Evolutionary conservation across 2,113 vertebrate species (phyloP), one percentile per base, ranked within the genome.

Genomic region (Anguilla japonica): DNA sequence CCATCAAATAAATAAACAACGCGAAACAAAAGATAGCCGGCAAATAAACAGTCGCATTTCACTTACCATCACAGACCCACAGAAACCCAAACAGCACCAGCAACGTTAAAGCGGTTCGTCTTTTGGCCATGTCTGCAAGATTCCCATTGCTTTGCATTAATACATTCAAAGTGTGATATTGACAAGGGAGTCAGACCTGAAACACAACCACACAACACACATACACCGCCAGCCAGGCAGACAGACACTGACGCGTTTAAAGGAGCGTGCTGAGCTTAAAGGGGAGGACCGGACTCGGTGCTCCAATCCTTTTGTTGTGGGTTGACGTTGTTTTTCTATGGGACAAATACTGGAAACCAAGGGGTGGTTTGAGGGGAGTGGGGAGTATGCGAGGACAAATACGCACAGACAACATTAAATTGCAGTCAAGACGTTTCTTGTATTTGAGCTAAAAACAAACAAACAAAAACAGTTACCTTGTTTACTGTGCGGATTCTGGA

Each of bases 61-160:
- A 89, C 93, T 91, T 88, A 95, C 94, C 93, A 6, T 92, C 82
- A 29, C 89, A 87, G 86, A 0, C 40, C 88, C 86, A 53, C 81
- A 87, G 91, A 81, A 93, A 81, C 46, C 89, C 85, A 1, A 83
- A 39, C 7, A 92, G 89, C 7, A 90, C 57, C 0, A 92, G 81
- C 78, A 89, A 60, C 29, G 87, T 89, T 4, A 93, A 82, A 81
- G 85, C 57, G 0, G 91, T 87, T 83, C 86, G 78, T 15, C 90
- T 83, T 83, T 92, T 88, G 92, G 91, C 93, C 94, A 95, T 95
- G 88, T 84, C 90, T 91, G 85, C 88, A 85, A 20, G 79, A 91
- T 41, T 88, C 88, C 86, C 89, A 84, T 89, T 53, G 91, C 93
- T 92, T 92, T 80, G 89, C 93, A 92, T 92, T 84, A 67, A 87